A percentile compares a stretch with the other conserved stretches of the same genome.
These are phyloP conservation scores for Trichacis sp. DNA, from an alignment of 2,888 invertebrate genomes.

Conservation along the genomic window DNA sequence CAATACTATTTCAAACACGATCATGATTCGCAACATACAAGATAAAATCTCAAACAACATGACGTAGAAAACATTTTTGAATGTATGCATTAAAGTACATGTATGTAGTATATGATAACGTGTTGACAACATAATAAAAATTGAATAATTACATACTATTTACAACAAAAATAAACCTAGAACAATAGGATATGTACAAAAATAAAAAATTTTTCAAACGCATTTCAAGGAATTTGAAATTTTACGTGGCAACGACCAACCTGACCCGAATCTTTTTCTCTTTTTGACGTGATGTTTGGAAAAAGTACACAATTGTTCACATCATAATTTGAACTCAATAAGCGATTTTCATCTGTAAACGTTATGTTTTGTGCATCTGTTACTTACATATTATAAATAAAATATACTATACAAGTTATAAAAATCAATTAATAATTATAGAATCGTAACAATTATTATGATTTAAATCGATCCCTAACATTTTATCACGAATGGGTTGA, in stretches of 20 bases:
- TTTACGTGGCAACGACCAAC: background rate
- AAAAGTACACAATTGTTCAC: constrained; percentile 38
- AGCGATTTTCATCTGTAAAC: constrained; percentile 49
- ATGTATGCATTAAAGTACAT: background rate
- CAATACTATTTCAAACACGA: too few species aligned
- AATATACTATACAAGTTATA: constrained; percentile 68
- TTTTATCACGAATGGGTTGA: constrained; percentile 54
- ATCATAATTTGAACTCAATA: constrained; percentile 29
- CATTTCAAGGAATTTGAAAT: background rate
- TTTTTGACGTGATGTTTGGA: constrained; percentile 16
- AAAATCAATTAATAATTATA: constrained; percentile 60
- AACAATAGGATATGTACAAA: background rate
- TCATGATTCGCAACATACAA: background rate
- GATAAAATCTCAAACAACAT: background rate
- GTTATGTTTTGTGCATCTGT: constrained; percentile 64
- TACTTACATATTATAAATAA: constrained; percentile 64
- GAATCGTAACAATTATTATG: constrained; percentile 63
- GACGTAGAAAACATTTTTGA: background rate
- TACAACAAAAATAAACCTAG: background rate
- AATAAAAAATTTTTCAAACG: background rate
- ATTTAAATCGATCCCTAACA: constrained; percentile 51
- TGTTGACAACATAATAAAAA: too few species aligned
- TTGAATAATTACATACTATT: background rate
- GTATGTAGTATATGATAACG: too few species aligned
- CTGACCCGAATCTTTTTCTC: too few species aligned